Conservation (phyloP, 2,888 invertebrate genomes). For the Pemphredon lugubris region DNA sequence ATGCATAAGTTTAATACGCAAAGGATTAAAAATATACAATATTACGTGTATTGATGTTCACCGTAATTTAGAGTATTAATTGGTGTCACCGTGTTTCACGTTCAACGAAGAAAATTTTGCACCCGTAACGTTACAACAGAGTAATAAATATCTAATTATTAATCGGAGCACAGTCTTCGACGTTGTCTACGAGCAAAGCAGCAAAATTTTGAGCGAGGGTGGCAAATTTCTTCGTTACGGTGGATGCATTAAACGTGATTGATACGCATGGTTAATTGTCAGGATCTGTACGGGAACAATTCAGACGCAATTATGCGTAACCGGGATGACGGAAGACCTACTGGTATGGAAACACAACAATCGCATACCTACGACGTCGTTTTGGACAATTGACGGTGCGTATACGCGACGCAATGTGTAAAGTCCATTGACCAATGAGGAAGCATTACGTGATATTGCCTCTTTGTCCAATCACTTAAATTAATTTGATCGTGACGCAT, state of each 20-base stretch:
- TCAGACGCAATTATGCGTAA: constrained; percentile 31
- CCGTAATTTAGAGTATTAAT: too few species aligned
- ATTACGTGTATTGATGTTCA: too few species aligned
- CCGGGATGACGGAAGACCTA: constrained; percentile 21
- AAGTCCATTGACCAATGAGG: constrained; percentile 15
- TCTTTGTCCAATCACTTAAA: too few species aligned
- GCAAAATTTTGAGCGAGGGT: neutral
- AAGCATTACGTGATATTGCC: constrained; percentile 13
- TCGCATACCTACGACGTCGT: constrained; percentile 4
- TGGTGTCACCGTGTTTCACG: too few species aligned
- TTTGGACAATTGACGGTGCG: constrained; percentile 1
- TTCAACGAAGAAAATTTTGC: too few species aligned
- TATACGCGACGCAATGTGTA: neutral
- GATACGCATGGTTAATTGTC: constrained; percentile 26
- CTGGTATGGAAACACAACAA: constrained; percentile 1
- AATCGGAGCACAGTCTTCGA: neutral
- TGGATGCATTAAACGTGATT: constrained; percentile 10
- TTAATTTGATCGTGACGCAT: too few species aligned
- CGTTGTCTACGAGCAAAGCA: neutral
- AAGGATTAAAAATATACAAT: too few species aligned
- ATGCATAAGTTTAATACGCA: too few species aligned
- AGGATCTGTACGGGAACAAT: constrained; percentile 16
- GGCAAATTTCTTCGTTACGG: constrained; percentile 4
- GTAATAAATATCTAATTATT: too few species aligned
- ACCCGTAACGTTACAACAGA: too few species aligned